phyloP scores from a whole-genome alignment of 2,797 vertebrate genomes.

The Oryzias sinensis region DNA sequence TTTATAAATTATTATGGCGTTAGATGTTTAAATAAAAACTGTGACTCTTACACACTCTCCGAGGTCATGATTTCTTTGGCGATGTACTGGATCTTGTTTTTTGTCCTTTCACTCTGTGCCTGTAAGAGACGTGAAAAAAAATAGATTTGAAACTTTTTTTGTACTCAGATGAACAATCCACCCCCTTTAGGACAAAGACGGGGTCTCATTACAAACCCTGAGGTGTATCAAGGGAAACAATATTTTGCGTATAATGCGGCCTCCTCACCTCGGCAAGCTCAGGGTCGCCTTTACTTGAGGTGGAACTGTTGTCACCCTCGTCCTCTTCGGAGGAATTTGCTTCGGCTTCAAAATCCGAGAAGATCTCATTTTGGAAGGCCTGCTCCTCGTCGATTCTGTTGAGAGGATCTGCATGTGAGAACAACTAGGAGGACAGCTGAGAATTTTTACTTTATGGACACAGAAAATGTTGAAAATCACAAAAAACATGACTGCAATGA shows the following conservation, averaged over 20 bases:
- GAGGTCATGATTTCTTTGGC: constrained; percentile 96
- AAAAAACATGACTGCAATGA: not conserved
- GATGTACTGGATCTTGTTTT: constrained; percentile 89
- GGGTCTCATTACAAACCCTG: no score
- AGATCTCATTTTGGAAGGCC: constrained; percentile 65
- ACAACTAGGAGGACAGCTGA: not conserved
- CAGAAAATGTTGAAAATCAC: not conserved
- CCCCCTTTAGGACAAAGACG: no score
- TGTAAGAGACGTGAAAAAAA: constrained; percentile 52
- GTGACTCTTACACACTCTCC: constrained; percentile 91
- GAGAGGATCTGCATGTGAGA: constrained; percentile 36
- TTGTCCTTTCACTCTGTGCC: constrained; percentile 74
- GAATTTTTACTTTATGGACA: not conserved
- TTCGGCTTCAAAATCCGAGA: constrained; percentile 78
- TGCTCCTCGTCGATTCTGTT: constrained; percentile 62
- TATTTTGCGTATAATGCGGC: not conserved
- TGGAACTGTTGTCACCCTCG: constrained; percentile 81
- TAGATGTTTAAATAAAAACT: not conserved
- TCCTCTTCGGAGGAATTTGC: constrained; percentile 85
- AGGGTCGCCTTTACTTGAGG: constrained; percentile 85
- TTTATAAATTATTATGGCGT: no score
- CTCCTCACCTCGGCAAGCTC: constrained; percentile 78
- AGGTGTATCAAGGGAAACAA: constrained; percentile 8
- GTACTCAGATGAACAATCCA: no score
- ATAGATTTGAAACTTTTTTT: constrained; percentile 3